Evolutionary conservation across 2,888 invertebrate species (phyloP), one percentile per base, ranked within the genome.

Genomic region (Cinara cedri): DNA sequence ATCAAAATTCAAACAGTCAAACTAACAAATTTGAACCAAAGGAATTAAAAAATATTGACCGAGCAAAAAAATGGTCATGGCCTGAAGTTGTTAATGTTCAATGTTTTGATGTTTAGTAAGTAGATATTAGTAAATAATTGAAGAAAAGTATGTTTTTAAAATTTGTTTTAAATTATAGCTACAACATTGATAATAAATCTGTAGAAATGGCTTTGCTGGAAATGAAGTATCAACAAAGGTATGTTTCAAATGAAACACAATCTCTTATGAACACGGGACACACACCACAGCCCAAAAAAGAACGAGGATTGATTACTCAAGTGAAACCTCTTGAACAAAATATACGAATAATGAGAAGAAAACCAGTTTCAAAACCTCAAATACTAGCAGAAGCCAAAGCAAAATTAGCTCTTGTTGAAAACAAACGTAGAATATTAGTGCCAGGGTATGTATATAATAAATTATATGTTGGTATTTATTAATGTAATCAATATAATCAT

Each of bases 41-140:
- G 62, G 60, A 70, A n/a, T 24, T 78, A 14, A 78, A 78, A 78
- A 78, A 78, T 70, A 49, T 78, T 51, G 78, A 78, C 14, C 55
- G 78, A 6, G 78, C 78, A 21, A 78, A 34, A n/a, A 60, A 60
- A 60, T 68, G 78, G 78, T 6, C 26, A 4, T 78, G 78, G 78
- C 78, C 78, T 42, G 68, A 78, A 62, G 70, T 78, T 13, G 49
- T 24, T 34, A 62, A 78, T 70, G 78, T 78, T 24, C 78, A 78
- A n/a, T 78, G 78, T 70, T 78, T 78, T 70, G 78, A 78, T 62
- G 78, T 78, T 42, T 78, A 78, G 78, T 78, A 42, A 78, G 78
- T 70, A 49, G 14, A 42, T 54, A 24, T 34, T 51, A 34, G 51
- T 55, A 16, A 44, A n/a, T n/a, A 66, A 1, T 34, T 26, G 3